Base-by-base conservation (phyloP, 2,797 vertebrate species). In the Ctenochaetus hawaiiensis region DNA sequence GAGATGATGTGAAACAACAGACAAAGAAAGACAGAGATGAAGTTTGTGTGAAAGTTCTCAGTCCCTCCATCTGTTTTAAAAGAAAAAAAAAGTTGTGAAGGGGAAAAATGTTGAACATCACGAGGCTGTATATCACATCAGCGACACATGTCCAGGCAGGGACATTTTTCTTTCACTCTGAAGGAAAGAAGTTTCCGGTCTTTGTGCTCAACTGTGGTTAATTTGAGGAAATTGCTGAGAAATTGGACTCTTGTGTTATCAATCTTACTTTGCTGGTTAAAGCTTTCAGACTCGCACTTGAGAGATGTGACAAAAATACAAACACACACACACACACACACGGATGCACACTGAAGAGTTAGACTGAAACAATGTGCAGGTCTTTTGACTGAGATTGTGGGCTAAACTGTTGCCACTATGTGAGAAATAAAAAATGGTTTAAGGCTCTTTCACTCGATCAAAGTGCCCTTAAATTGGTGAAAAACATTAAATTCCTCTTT, bases 1-100 rank as follows among this genome's bases (percentile, higher is more conserved):
- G 60, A 68, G 49, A 83, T 53, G 43, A 72, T 78, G 74, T 52
- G 63, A 67, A 60, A 45, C 52, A 65, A 63, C 30, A 61, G 64
- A 72, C 67, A 74, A 8, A 48, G 64, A 47, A 5, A 60, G 78
- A 81, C 57, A 75, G 64, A 85, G 64, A 82, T 70, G 20, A 72
- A 78, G 51, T 69, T 71, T 60, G 48, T 53, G 37, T 41, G 43
- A 10, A 0, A 56, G 39, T 48, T 60, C 51, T 61, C 43, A 58
- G 51, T 69, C 68, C 17, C 67, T 16, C 47, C 12, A 53, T 67
- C 67, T 12, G 63, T 26, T 61, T 53, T 23, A 30, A 2, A 43
- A 69, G 57, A 44, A 23, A 54, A 45, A 56, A 52, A 59, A 44
- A 47, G 17, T n/a, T 4, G 17, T 13, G 12, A 47, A 17, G 43